These are phyloP conservation scores for Podarcis muralis DNA, from an alignment of 2,113 vertebrate species.

Conservation along the genomic window DNA sequence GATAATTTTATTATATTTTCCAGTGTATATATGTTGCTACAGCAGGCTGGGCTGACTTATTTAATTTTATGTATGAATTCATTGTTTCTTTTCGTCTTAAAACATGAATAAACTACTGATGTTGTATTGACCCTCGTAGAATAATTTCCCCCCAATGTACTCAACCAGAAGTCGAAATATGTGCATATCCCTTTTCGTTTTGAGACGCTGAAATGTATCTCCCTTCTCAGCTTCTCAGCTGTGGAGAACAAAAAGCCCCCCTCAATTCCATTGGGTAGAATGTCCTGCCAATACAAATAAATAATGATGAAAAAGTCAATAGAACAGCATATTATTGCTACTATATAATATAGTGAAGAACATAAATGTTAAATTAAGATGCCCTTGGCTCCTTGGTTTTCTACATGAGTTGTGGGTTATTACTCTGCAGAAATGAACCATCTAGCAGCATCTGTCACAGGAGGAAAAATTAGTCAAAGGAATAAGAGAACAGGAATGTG, in stretches of 20 bases:
- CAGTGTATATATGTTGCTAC: not conserved
- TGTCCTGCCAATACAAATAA: constrained; percentile 17
- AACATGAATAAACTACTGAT: not conserved
- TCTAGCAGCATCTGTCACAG: not conserved
- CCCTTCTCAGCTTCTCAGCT: not conserved
- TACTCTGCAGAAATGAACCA: not conserved
- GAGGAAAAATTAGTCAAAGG: not conserved
- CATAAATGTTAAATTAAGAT: constrained; percentile 20
- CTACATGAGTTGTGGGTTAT: not conserved
- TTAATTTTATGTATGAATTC: not conserved
- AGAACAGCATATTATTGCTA: not conserved
- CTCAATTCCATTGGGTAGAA: not conserved
- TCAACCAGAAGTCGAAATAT: not conserved
- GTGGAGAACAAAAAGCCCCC: not conserved
- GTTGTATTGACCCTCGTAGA: not conserved
- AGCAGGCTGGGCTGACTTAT: not conserved
- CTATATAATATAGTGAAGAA: not conserved
- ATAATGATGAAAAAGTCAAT: not conserved
- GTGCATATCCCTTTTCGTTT: not conserved
- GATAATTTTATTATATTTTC: not conserved
- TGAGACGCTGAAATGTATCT: not conserved
- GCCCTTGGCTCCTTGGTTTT: not conserved
- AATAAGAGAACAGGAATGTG: not conserved
- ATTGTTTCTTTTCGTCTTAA: not conserved
- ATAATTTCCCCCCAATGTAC: not conserved